Base-by-base conservation (phyloP, 2,113 vertebrate species). In the Oncorhynchus gorbuscha region DNA sequence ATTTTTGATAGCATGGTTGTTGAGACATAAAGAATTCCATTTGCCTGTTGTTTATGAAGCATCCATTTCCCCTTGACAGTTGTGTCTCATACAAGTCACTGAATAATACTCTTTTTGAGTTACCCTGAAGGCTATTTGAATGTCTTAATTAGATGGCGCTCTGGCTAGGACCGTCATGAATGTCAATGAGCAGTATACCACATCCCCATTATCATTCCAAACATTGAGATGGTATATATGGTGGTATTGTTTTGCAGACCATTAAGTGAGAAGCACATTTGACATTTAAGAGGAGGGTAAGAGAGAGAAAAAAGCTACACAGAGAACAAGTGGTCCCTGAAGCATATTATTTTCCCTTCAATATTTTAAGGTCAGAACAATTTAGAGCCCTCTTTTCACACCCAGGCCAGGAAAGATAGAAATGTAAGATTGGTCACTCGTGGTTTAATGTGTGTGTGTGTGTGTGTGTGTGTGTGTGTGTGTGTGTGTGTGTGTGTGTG, bases 351-450 rank as follows among this genome's bases (percentile, higher is more conserved):
- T 85, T 83, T 78, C 81, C 82, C 58, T 73, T 62, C 61, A 30
- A 71, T 61, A 55, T 16, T 81, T 77, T 77, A 66, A 87, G 87
- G 86, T 90, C 88, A 88, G 84, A 86, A 79, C 81, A 64, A 85
- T 88, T 86, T 83, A 85, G 86, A 86, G 74, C 16, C 75, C 76
- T 13, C 18, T 81, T 20, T 82, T 83, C 76, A 69, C 39, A 81
- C 74, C 28, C 59, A 73, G 67, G 49, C 66, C 18, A 32, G 71
- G 75, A 55, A 58, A 0, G 71, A n/a, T 11, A 22, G n/a, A 26
- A 22, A 20, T 76, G 65, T 86, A 22, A n/a, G 61, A n/a, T 64
- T 64, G 8, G 6, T 64, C n/a, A 22, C 24, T 64, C 16, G 22
- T 11, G 39, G 9, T 45, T 12, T 16, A 12, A 24, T 64, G 20